phyloP scores from a whole-genome alignment of 64 coral and sea anemone species.

The Porites lutea region DNA sequence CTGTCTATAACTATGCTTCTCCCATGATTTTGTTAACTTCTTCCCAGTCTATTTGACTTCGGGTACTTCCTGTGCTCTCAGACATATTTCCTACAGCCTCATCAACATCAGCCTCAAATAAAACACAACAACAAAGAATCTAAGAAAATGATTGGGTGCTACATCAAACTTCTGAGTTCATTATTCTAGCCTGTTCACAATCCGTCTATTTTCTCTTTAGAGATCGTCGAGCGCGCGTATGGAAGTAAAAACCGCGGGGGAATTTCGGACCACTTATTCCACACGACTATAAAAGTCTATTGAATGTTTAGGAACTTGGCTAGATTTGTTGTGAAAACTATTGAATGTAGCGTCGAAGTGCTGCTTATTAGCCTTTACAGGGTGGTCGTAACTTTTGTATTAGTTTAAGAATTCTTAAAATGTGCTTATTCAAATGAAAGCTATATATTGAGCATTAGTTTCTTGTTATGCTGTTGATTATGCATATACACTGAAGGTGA shows the following conservation, averaged over 20 bases:
- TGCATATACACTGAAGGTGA: background rate
- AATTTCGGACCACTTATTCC: too few species aligned
- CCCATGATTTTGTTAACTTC: constrained; percentile 89
- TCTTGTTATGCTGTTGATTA: background rate
- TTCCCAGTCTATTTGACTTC: constrained; percentile 95
- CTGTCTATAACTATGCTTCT: constrained; percentile 7
- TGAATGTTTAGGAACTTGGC: too few species aligned
- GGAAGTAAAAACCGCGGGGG: too few species aligned
- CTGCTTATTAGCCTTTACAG: too few species aligned
- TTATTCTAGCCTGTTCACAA: too few species aligned
- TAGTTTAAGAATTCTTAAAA: background rate
- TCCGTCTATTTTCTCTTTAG: too few species aligned
- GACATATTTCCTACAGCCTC: constrained; percentile 89
- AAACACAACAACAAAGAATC: background rate
- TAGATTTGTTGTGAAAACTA: too few species aligned
- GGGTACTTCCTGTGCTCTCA: constrained; percentile 87
- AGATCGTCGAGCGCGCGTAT: too few species aligned
- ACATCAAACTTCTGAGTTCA: too few species aligned
- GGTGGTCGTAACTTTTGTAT: too few species aligned
- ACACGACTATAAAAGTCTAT: too few species aligned
- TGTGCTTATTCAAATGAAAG: background rate
- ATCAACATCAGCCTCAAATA: constrained; percentile 86
- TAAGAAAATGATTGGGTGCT: background rate
- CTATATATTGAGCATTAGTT: background rate
- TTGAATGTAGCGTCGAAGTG: too few species aligned